Conservation (phyloP, 2,888 invertebrate species). For the Lampropteryx suffumata region DNA sequence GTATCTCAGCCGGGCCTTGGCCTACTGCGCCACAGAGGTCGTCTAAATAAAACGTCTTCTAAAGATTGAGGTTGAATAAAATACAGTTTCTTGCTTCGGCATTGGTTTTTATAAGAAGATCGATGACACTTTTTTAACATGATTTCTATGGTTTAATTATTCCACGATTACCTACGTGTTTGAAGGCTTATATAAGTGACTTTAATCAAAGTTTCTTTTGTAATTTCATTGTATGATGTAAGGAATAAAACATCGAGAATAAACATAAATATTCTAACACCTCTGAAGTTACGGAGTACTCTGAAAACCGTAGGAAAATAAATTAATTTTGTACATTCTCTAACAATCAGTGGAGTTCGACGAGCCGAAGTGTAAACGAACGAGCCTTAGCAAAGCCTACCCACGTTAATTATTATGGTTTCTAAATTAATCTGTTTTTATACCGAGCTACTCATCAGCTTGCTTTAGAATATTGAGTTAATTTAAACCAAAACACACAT, state of each 20-base stretch:
- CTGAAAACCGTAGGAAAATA: slow-evolving; percentile 25
- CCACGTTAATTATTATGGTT: slow-evolving; percentile 29
- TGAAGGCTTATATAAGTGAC: too few species aligned
- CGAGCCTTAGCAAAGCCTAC: slow-evolving; percentile 19
- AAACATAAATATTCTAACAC: slow-evolving; percentile 10
- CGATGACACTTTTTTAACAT: too few species aligned
- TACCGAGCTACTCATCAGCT: slow-evolving; percentile 4
- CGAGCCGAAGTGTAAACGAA: slow-evolving; percentile 20
- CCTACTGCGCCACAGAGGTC: too few species aligned
- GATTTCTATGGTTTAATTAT: too few species aligned
- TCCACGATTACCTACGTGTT: too few species aligned
- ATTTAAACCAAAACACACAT: not conserved
- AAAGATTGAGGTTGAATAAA: too few species aligned
- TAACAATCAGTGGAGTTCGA: slow-evolving; percentile 10
- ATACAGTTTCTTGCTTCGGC: too few species aligned
- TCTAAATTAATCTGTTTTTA: slow-evolving; percentile 30
- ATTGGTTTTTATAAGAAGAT: too few species aligned
- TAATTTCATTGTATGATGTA: not conserved
- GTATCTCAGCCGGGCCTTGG: too few species aligned
- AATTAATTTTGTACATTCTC: slow-evolving; percentile 27
- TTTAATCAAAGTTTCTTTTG: too few species aligned
- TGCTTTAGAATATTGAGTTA: not conserved
- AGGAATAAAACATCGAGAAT: not conserved
- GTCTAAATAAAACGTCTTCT: too few species aligned
- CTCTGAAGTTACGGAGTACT: slow-evolving; percentile 7